These are phyloP conservation scores for Fissipunctia ypsillon DNA, from an alignment of 2,888 invertebrate species.

Conservation along the genomic window DNA sequence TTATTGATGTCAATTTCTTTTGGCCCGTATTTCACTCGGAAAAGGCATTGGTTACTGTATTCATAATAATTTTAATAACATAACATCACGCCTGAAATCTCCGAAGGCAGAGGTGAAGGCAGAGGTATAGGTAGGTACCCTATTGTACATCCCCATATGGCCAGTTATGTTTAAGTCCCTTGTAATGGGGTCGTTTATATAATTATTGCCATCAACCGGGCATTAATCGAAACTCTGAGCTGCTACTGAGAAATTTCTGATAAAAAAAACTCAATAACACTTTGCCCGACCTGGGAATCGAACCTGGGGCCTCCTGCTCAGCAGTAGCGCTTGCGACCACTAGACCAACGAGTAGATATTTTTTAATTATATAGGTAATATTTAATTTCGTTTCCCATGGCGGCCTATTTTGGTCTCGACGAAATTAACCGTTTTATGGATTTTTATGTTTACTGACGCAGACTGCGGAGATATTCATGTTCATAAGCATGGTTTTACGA, in stretches of 20 bases:
- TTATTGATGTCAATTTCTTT: constrained; percentile 33
- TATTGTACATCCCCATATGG: neutral
- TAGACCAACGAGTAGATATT: neutral
- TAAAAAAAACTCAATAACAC: neutral
- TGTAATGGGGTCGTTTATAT: neutral
- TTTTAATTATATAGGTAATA: neutral
- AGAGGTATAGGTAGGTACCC: neutral
- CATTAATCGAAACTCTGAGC: neutral
- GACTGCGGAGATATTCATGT: constrained; percentile 17
- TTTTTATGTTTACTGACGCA: constrained; percentile 23
- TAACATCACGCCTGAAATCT: neutral
- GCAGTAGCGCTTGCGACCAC: neutral
- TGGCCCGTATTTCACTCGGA: neutral
- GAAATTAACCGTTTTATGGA: constrained; percentile 29
- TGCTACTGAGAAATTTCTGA: neutral
- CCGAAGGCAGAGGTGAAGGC: too few species aligned
- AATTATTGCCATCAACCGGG: too few species aligned
- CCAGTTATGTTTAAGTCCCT: neutral
- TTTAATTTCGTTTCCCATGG: neutral
- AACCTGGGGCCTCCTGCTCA: neutral
- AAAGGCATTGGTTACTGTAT: neutral
- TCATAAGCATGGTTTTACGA: constrained; percentile 20
- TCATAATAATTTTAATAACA: neutral
- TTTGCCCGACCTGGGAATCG: neutral
- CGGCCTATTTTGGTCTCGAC: neutral